Evolutionary conservation across 2,113 vertebrate genomes (phyloP), one percentile per base, ranked within the genome.

Genomic region (Pluvialis apricaria): DNA sequence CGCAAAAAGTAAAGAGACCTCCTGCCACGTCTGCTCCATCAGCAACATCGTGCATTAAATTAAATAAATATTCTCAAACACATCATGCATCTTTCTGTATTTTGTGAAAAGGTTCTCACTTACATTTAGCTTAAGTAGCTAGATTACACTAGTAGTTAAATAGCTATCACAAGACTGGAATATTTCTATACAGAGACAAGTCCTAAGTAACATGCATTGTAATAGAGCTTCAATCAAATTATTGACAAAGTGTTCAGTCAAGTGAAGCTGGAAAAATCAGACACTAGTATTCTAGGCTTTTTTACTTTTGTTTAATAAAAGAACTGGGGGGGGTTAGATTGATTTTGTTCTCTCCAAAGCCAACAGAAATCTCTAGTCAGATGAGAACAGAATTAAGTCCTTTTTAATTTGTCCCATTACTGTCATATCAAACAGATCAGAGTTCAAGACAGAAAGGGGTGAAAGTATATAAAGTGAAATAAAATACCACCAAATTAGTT

Each of bases 1-100:
- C 20, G 77, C 22, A 60, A 94, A 84, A 96, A 88, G 98, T 91
- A 10, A 98, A 98, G 11, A 98, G 98, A 90, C 15, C 16, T 92
- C 42, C 45, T 42, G 55, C 3, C 57, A 44, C 1, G 0, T 73
- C 38, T 77, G 42, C 47, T 88, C 21, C 3, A 1, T 49, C 54
- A 83, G 57, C 31, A 86, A 38, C 66, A 62, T 14, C 0, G 0
- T 25, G 12, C 21, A 51, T 38, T 75, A 38, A 19, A 28, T 32
- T 21, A 86, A 73, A 15, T 34, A 31, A 76, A 17, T 18, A 47
- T 32, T 13, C 55, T n/a, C 45, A 68, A 76, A 40, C 11, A 26
- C 26, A 55, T 28, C 26, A 26, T 15, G 18, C 22, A 55, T 28
- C 51, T 71, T 52, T 14, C 49, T 36, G 13, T 38, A 17, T 15